phyloP scores from a whole-genome alignment of 1,140 invertebrate genomes.

The Philotrypesis tridentata region DNA sequence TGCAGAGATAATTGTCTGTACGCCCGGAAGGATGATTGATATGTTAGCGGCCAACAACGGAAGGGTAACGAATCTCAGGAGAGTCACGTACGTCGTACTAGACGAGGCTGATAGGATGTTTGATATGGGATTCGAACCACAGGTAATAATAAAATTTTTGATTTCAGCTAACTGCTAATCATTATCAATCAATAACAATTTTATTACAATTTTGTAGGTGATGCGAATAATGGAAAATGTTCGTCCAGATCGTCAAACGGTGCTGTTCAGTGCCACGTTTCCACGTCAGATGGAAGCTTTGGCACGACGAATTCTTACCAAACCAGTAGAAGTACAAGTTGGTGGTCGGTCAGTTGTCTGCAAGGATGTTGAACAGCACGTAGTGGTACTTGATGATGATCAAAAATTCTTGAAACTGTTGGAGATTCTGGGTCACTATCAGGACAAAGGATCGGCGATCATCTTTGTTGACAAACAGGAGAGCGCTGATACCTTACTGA shows the following conservation, averaged over 20 bases:
- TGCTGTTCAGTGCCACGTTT: conserved; percentile 99
- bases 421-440: conserved; percentile 95
- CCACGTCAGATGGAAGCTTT: conserved; percentile 99
- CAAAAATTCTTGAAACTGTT: conserved; percentile 98
- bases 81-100: conserved; percentile 97
- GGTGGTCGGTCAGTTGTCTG: conserved; percentile 98
- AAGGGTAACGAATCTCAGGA: conserved; percentile 94
- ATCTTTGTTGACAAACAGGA: conserved; percentile 99
- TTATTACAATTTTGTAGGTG: conserved; percentile 38
- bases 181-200: neutral
- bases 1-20: conserved; percentile 99
- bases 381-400: conserved; percentile 95
- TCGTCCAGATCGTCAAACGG: conserved; percentile 96
- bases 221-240: conserved; percentile 99
- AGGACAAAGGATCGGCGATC: conserved; percentile 93
- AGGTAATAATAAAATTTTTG: conserved; percentile 76
- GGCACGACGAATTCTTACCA: conserved; percentile 92
- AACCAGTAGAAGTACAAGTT: conserved; percentile 98
- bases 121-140: conserved; percentile 99
- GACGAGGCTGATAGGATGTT: conserved; percentile 99
- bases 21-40: conserved; percentile 99
- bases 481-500: conserved; percentile 94
- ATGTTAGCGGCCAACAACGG: conserved; percentile 99
- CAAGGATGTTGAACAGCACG: conserved; percentile 98
- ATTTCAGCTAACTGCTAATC: neutral